Evolutionary conservation across 2,113 vertebrate genomes (phyloP).

Genomic region (Takifugu bimaculatus): DNA sequence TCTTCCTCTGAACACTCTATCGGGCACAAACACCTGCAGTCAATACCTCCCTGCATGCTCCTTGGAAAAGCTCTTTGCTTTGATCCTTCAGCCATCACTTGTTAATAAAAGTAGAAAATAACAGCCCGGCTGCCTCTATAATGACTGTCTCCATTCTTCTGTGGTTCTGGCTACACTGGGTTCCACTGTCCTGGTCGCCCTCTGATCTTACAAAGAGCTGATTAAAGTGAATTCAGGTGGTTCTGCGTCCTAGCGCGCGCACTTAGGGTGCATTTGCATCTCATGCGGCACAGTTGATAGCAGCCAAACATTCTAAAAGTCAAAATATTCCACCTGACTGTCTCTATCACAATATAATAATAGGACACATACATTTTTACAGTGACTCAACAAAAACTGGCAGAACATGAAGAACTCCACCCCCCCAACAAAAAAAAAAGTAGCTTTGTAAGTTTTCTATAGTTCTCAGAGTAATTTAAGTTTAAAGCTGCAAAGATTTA

Average conservation of each 20-base stretch:
- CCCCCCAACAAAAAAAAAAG: constrained; percentile 12
- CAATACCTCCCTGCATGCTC: constrained; percentile 11
- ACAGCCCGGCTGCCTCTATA: constrained; percentile 54
- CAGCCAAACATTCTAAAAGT: background rate
- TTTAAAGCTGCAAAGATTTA: constrained; percentile 69
- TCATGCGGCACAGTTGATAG: background rate
- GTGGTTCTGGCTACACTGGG: constrained; percentile 26
- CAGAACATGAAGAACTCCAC: constrained; percentile 33
- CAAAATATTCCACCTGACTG: no score
- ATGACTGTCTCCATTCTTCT: constrained; percentile 35
- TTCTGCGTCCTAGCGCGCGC: constrained; percentile 19
- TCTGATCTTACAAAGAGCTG: constrained; percentile 51
- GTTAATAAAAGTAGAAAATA: constrained; percentile 73
- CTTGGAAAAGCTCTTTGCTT: constrained; percentile 28
- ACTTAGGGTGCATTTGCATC: constrained; percentile 30
- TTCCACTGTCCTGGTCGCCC: constrained; percentile 32
- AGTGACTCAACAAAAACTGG: constrained; percentile 26
- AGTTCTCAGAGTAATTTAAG: constrained; percentile 47
- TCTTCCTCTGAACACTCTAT: constrained; percentile 26
- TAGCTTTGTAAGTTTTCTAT: constrained; percentile 26
- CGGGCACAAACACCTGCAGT: constrained; percentile 16
- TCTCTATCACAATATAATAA: no score
- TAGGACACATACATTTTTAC: constrained; percentile 12
- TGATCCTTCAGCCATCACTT: constrained; percentile 69
- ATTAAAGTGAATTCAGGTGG: constrained; percentile 61